Evolutionary conservation across 2,113 vertebrate species (phyloP), one percentile per base, ranked within the genome.

Genomic region (Forbesichthys papilliferus): DNA sequence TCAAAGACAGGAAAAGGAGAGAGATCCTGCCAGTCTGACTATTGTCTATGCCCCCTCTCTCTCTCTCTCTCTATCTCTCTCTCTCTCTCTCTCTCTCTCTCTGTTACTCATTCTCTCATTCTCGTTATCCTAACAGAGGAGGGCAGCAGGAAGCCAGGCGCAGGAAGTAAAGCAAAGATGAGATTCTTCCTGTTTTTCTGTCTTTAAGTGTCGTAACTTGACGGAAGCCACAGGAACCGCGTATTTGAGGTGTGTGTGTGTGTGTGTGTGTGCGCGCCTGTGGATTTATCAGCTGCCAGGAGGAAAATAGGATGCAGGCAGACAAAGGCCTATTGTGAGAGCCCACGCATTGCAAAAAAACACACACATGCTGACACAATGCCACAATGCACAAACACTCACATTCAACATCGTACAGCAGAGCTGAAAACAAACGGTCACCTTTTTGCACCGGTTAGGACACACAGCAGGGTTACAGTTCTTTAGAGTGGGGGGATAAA

Each of bases 161-260:
- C 90, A 92, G 93, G 92, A 93, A 93, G 84, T 88, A 91, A 86
- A 93, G 84, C 87, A 91, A 86, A 88, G 82, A 90, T 91, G 92
- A 95, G 92, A 94, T 93, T 94, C 93, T 95, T 96, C 95, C 95
- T 96, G 95, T 97, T 96, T 96, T 96, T 94, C 88, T 83, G 87
- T 88, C 87, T 88, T 64, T 84, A 79, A 71, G 81, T 79, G 80
- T 65, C 82, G 79, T 80, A 86, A 86, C 81, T 86, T 87, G 86
- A 80, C 76, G 85, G 84, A 89, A 90, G 83, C 66, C 80, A 65
- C 69, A 71, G 84, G 83, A 76, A 84, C 79, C 61, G 52, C 2
- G 52, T 36, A 27, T 27, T 27, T 27, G 27, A n/a, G 58, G 4
- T 68, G 58, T 67, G 67, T 61, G 12, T 64, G 60, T 66, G 75